Evolutionary conservation across 2,113 vertebrate genomes (phyloP), one percentile per base, ranked within the genome.

Genomic region (Theristicus caerulescens): DNA sequence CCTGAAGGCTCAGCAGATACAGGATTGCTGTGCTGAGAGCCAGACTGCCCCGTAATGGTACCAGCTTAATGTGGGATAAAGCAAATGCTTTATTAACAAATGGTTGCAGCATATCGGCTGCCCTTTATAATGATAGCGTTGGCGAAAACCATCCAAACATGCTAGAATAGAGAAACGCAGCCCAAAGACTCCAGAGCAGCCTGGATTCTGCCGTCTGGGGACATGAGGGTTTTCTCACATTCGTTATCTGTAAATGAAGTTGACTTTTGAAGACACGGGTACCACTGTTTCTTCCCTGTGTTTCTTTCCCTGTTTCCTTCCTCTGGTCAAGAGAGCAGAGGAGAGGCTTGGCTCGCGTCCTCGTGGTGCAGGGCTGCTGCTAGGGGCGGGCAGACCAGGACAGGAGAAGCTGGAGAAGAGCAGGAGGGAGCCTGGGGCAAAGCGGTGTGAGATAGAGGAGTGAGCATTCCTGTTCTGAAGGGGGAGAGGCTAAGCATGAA

Each of bases 331-430:
- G n/a, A 78, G 66, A 20, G 40, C 22, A 42, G 42, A 58, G 55
- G 7, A 7, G 38, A 24, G 54, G 7, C 49, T 84, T 42, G 34
- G 26, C 55, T 59, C 3, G 0, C 24, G 7, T 42, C n/a, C 57
- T 32, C 0, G 0, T 16, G 32, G 15, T 18, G 0, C 2, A 73
- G 34, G 17, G 54, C n/a, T 64, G 86, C 64, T 82, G 71, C 36
- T 5, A 5, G 38, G 51, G 31, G 22, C 78, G 57, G 82, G 36
- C 52, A 67, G 47, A 22, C 9, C 2, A 9, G n/a, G 40, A 29
- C 11, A 18, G 55, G 32, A 77, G 66, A 52, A 61, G 32, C n/a
- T 83, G 76, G 38, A 66, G 49, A 67, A 31, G n/a, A 82, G 74
- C 55, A 85, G 61, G 34, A 77, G 44, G 71, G 25, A 72, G 19